phyloP scores from a whole-genome alignment of 2,113 vertebrate genomes.

The Hypocryptadius cinnamomeus region DNA sequence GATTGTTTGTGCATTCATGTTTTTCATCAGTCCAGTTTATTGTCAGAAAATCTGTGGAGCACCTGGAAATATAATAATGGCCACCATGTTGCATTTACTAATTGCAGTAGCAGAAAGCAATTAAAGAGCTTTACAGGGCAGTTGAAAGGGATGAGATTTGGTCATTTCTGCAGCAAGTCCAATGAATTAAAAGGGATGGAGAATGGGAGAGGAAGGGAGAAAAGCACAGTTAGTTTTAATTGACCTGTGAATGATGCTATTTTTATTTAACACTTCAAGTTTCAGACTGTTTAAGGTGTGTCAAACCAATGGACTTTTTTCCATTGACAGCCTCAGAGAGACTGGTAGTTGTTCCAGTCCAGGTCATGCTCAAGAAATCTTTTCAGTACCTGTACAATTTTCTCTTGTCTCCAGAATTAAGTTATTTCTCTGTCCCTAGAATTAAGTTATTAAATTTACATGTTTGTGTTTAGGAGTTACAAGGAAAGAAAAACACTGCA shows the following conservation, averaged over 20 bases:
- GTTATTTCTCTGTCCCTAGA: too few relatives aligned
- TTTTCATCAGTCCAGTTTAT: slow-evolving; percentile 16
- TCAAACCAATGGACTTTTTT: not conserved
- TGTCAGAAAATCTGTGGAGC: slow-evolving; percentile 30
- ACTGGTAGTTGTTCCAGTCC: not conserved
- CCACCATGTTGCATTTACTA: not conserved
- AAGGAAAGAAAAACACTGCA: not conserved
- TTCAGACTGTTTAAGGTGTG: not conserved
- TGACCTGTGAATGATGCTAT: not conserved
- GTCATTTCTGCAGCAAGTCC: not conserved
- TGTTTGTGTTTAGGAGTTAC: not conserved
- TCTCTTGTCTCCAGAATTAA: not conserved
- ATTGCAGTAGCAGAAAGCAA: not conserved
- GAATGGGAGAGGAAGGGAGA: not conserved
- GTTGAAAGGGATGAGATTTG: not conserved
- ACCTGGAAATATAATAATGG: slow-evolving; percentile 27
- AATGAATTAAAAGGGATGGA: not conserved
- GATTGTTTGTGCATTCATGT: slow-evolving; percentile 12
- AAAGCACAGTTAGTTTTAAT: not conserved
- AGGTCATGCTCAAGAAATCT: not conserved
- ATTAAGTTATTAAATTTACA: not conserved
- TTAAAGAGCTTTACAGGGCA: not conserved
- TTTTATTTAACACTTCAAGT: not conserved
- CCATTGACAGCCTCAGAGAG: not conserved
- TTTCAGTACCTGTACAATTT: not conserved